phyloP scores from a whole-genome alignment of 2,797 vertebrate genomes.

The Liparis tanakae region DNA sequence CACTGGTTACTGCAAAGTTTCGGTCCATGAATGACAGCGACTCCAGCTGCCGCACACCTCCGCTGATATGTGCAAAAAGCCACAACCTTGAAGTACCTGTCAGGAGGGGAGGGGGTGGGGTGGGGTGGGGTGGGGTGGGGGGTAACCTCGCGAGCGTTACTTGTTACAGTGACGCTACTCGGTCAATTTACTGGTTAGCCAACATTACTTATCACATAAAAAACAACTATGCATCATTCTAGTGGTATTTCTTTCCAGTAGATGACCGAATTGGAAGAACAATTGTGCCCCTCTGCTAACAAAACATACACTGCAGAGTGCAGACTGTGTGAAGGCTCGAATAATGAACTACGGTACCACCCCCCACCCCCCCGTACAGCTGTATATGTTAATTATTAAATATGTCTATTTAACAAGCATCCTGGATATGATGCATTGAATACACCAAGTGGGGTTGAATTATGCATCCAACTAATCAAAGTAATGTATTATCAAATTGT shows the following conservation, averaged over 20 bases:
- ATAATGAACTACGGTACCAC: no score
- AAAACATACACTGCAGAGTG: neutral
- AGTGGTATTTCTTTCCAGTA: no score
- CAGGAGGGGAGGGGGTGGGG: neutral
- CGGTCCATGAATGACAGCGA: neutral
- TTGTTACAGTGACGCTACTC: no score
- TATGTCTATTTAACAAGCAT: neutral
- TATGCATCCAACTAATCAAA: neutral
- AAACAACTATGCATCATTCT: no score
- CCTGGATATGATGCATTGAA: neutral
- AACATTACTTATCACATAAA: no score
- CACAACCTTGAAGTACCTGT: conserved; percentile 40
- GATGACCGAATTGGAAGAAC: no score
- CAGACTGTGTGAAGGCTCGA: no score
- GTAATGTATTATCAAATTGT: neutral
- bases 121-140: neutral
- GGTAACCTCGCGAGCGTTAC: neutral
- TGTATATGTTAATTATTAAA: neutral
- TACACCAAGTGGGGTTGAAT: neutral
- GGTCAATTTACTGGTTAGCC: no score
- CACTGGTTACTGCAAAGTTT: conserved; percentile 2
- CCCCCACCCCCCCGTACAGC: no score
- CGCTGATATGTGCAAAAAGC: conserved; percentile 25
- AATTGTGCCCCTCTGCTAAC: neutral
- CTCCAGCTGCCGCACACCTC: conserved; percentile 20